Evolutionary conservation across 1,140 invertebrate genomes (phyloP).

Genomic region (Trachymyrmex cornetzi): DNA sequence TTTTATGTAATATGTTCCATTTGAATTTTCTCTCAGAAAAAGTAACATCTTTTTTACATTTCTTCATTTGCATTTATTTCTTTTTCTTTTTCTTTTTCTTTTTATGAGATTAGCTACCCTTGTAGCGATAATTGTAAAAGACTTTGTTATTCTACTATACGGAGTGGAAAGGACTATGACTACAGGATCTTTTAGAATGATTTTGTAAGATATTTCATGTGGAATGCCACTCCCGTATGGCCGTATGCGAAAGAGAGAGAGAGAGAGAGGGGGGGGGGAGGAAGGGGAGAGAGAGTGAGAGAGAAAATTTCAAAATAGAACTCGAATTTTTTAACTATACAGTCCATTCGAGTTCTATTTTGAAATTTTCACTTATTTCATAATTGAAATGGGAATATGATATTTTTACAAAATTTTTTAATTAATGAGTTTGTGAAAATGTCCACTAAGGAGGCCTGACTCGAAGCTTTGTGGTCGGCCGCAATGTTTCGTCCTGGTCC

Average conservation of each 20-base stretch:
- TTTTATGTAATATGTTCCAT: neutral
- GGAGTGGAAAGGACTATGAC: neutral
- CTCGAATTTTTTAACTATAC: no score
- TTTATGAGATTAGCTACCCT: neutral
- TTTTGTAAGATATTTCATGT: slow-evolving; percentile 1
- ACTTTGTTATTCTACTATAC: neutral
- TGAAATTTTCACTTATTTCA: no score
- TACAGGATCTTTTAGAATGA: neutral
- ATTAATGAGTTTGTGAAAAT: no score
- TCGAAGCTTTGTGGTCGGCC: no score
- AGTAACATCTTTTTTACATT: neutral
- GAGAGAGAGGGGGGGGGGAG: neutral
- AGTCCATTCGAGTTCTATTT: no score
- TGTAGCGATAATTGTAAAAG: slow-evolving; percentile 30
- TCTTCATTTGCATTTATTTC: neutral
- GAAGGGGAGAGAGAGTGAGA: neutral
- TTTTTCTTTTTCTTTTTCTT: neutral
- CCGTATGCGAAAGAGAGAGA: neutral
- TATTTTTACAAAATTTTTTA: no score
- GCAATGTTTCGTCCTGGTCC: no score
- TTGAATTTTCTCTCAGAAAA: neutral
- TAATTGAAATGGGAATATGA: no score
- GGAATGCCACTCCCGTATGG: neutral
- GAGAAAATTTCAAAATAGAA: no score
- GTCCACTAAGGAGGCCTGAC: no score